Evolutionary conservation across 2,888 invertebrate genomes (phyloP).

Genomic region (Megaustenia siamemsis): DNA sequence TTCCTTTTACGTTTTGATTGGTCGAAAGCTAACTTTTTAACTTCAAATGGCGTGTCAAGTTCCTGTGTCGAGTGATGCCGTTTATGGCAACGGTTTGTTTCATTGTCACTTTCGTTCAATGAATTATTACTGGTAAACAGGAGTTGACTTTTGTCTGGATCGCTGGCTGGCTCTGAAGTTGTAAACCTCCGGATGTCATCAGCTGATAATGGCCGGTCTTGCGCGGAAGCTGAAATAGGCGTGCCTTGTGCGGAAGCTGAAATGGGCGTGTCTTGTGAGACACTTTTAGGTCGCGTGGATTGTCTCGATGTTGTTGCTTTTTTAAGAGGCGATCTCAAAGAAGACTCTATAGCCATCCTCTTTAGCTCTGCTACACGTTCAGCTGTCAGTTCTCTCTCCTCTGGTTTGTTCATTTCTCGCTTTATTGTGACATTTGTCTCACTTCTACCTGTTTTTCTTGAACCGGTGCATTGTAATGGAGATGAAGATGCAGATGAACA

Average conservation of each 20-base stretch:
- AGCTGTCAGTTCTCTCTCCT: slow-evolving; percentile 44
- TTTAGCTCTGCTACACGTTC: slow-evolving; percentile 51
- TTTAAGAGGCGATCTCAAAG: slow-evolving; percentile 39
- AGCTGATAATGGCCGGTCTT: slow-evolving; percentile 52
- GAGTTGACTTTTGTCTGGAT: neutral
- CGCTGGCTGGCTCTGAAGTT: neutral
- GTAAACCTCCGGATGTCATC: slow-evolving; percentile 47
- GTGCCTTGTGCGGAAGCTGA: slow-evolving; percentile 36
- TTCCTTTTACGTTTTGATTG: neutral
- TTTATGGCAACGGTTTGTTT: neutral
- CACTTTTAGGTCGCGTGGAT: slow-evolving; percentile 32
- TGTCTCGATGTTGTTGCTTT: neutral
- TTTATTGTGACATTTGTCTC: neutral
- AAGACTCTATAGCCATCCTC: slow-evolving; percentile 49
- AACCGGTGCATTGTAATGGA: neutral
- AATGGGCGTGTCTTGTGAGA: slow-evolving; percentile 29
- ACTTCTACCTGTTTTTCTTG: neutral
- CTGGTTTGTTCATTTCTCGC: slow-evolving; percentile 11
- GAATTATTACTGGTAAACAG: neutral
- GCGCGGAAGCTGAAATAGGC: slow-evolving; percentile 17
- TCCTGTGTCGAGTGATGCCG: neutral
- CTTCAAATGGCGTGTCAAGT: neutral
- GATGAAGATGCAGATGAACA: slow-evolving; percentile 33
- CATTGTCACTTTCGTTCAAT: neutral
- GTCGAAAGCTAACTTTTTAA: neutral